These are phyloP conservation scores for Abscondita cerata DNA, from an alignment of 2,888 invertebrate genomes.

Conservation along the genomic window DNA sequence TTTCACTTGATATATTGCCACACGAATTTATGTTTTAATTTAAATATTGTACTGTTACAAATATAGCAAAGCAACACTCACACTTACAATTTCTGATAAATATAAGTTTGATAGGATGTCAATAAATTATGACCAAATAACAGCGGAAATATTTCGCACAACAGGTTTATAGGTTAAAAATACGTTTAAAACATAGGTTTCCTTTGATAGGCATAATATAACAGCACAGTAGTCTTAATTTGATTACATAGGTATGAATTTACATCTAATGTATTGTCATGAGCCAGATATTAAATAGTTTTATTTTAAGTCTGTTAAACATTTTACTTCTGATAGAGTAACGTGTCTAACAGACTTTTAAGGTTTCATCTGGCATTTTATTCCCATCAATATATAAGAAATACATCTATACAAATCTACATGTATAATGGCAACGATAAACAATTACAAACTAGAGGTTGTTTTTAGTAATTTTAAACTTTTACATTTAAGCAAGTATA, in stretches of 20 bases:
- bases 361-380: conserved; percentile 48
- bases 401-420: conserved; percentile 55
- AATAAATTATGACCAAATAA: conserved; percentile 22
- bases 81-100: conserved; percentile 30
- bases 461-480: background rate
- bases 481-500: conserved; percentile 4
- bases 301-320: conserved; percentile 26
- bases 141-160: conserved; percentile 32
- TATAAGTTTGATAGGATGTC: conserved; percentile 31
- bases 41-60: conserved; percentile 2
- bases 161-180: conserved; percentile 32
- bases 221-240: conserved; percentile 56
- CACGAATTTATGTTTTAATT: conserved; percentile 17
- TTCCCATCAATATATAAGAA: conserved; percentile 54
- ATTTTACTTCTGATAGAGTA: conserved; percentile 22
- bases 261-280: conserved; percentile 61
- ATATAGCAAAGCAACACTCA: conserved; percentile 26
- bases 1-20: conserved; percentile 8
- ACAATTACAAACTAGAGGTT: conserved; percentile 40
- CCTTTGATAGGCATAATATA: conserved; percentile 42
- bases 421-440: conserved; percentile 54
- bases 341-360: conserved; percentile 42
- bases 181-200: conserved; percentile 39
- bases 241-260: conserved; percentile 50
- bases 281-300: conserved; percentile 53